These are phyloP conservation scores for Larimichthys polyactis DNA, from an alignment of 2,113 vertebrate species.

Conservation along the genomic window DNA sequence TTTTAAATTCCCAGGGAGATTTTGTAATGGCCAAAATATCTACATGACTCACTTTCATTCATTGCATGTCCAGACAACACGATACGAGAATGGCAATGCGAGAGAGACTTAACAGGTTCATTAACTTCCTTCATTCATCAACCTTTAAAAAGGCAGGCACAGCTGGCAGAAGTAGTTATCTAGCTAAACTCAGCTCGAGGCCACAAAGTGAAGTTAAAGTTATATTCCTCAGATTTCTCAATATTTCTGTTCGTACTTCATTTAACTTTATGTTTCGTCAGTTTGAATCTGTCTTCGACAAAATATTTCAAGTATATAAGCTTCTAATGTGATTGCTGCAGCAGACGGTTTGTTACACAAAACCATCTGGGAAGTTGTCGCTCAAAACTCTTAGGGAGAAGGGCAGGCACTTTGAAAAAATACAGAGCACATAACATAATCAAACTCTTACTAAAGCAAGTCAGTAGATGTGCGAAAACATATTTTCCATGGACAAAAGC, in stretches of 20 bases:
- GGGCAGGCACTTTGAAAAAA: too few relatives aligned
- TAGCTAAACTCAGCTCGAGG: slow-evolving; percentile 21
- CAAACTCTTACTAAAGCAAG: too few relatives aligned
- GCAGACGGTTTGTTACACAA: too few relatives aligned
- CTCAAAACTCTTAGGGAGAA: too few relatives aligned
- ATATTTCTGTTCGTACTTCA: not conserved
- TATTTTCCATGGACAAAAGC: too few relatives aligned
- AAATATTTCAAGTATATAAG: not conserved
- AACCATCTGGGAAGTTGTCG: too few relatives aligned
- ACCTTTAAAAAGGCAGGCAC: slow-evolving; percentile 50
- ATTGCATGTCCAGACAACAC: slow-evolving; percentile 33
- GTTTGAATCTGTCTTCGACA: not conserved
- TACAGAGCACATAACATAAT: too few relatives aligned
- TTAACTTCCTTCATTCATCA: slow-evolving; percentile 43
- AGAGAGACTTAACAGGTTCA: slow-evolving; percentile 35
- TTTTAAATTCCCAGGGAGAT: slow-evolving; percentile 55
- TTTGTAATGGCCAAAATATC: slow-evolving; percentile 64
- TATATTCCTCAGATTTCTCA: not conserved
- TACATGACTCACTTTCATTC: slow-evolving; percentile 51
- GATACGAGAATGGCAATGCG: slow-evolving; percentile 1
- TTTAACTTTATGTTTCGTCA: not conserved
- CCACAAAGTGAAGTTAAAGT: slow-evolving; percentile 36
- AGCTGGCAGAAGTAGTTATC: slow-evolving; percentile 35
- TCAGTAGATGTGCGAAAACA: too few relatives aligned
- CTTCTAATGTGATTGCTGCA: not conserved